Conservation (phyloP, 1,140 invertebrate species). For the Bombus affinis region DNA sequence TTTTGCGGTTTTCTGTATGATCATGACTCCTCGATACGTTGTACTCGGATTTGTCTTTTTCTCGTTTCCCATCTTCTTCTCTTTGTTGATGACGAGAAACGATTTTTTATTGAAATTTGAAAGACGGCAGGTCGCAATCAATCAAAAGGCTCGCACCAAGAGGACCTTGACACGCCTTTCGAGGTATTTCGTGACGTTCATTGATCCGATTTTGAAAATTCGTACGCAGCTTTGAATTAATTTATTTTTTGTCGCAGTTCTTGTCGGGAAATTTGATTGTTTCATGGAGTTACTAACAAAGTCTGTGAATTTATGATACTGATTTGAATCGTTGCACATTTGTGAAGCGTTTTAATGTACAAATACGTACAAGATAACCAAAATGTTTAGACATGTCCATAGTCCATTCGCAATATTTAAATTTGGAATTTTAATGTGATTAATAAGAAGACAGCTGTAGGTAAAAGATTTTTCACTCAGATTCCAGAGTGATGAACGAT, state of each 20-base stretch:
- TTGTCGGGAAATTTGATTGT: too few species aligned
- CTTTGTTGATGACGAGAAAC: too few species aligned
- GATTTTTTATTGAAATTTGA: background rate
- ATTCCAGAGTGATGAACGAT: background rate
- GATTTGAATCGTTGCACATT: too few species aligned
- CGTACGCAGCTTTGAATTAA: too few species aligned
- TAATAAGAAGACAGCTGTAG: background rate
- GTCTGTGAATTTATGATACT: too few species aligned
- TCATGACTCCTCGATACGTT: background rate
- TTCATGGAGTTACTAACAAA: too few species aligned
- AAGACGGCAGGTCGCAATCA: background rate
- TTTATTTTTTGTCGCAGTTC: too few species aligned
- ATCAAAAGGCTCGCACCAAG: background rate
- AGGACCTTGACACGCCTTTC: background rate
- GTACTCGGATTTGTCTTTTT: background rate
- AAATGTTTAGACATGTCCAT: too few species aligned
- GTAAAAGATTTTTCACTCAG: background rate
- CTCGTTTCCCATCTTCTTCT: too few species aligned
- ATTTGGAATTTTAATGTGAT: background rate
- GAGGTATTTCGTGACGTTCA: background rate
- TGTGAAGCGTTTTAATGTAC: too few species aligned
- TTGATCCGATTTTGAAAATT: too few species aligned
- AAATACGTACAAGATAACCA: too few species aligned
- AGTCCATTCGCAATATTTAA: background rate
- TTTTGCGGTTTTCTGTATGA: slow-evolving; percentile 5